Base-by-base conservation (phyloP, 2,888 invertebrate species). In the Chymomyza amoena region DNA sequence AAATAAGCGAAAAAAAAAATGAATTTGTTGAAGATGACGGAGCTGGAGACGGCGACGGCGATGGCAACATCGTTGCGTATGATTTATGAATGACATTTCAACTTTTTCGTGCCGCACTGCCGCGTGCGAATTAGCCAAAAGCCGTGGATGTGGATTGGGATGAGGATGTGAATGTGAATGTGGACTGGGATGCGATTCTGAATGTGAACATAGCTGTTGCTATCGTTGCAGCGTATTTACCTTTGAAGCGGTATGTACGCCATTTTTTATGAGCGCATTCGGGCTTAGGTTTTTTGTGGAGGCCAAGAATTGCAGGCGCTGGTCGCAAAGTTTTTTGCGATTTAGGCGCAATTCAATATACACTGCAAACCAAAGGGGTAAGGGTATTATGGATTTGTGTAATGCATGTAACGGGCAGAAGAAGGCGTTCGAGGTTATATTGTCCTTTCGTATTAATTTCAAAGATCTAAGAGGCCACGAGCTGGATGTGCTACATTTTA, bases 21-120 rank as follows among this genome's bases (percentile, higher is more conserved):
- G 62, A 68, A 25, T 9, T 60, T 7, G 51, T 20, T n/a, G 45
- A 28, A 39, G 66, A 62, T 56, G 15, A 68, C 70, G 71, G 68
- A 5, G 52, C 16, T 9, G 15, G 18, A 18, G 16, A 52, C n/a
- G 15, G 52, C 6, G 52, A 18, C 18, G 52, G 16, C 52, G 75
- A 69, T 65, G 64, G 76, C 80, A 76, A 74, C 82, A 77, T 86
- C 84, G 83, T 84, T 87, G 87, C 85, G 85, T 83, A 85, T 87
- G 87, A 87, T 87, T 87, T 87, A 87, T 87, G 87, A 88, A 80
- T 88, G 88, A 81, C 87, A 87, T 87, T 87, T 88, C 73, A 77
- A 80, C 83, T 83, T 78, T 68, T 72, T 64, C 64, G 18, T 15
- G 56, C 45, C n/a, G 59, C 18, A 50, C 50, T 72, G 71, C 75